phyloP scores from a whole-genome alignment of 2,797 vertebrate species.

The Scleropages formosus region DNA sequence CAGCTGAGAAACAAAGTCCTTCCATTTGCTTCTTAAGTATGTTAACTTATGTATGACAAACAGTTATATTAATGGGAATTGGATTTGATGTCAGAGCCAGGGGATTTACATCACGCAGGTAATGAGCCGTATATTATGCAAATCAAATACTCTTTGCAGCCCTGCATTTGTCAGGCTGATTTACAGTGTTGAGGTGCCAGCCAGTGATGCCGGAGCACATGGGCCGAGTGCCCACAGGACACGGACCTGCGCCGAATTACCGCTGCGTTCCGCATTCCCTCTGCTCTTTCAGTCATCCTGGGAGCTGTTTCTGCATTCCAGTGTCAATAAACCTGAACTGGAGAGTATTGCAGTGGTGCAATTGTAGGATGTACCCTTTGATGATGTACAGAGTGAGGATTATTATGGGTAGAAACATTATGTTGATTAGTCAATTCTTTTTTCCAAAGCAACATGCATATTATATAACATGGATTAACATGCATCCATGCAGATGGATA shows the following conservation, averaged over 20 bases:
- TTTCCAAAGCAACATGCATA: too few species aligned
- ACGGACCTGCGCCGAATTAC: not conserved
- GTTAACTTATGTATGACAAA: slow-evolving; percentile 27
- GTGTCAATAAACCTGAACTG: too few species aligned
- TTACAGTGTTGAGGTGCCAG: slow-evolving; percentile 18
- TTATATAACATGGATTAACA: too few species aligned
- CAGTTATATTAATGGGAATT: slow-evolving; percentile 19
- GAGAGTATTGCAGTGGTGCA: too few species aligned
- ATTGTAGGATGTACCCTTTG: too few species aligned
- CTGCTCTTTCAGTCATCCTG: too few species aligned
- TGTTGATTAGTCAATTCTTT: too few species aligned
- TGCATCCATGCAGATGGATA: too few species aligned
- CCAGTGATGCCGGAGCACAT: not conserved
- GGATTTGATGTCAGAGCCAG: slow-evolving; percentile 35
- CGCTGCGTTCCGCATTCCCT: not conserved
- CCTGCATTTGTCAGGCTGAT: slow-evolving; percentile 42
- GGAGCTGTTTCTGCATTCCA: too few species aligned
- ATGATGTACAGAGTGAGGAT: too few species aligned
- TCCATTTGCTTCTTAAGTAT: slow-evolving; percentile 24
- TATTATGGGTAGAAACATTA: too few species aligned
- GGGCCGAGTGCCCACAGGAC: slow-evolving; percentile 1
- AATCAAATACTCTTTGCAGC: slow-evolving; percentile 42
- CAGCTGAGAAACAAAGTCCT: too few species aligned
- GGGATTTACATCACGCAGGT: slow-evolving; percentile 50
- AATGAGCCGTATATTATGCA: slow-evolving; percentile 52